Base-by-base conservation (phyloP, 2,888 invertebrate species). In the Camponotus fellah region DNA sequence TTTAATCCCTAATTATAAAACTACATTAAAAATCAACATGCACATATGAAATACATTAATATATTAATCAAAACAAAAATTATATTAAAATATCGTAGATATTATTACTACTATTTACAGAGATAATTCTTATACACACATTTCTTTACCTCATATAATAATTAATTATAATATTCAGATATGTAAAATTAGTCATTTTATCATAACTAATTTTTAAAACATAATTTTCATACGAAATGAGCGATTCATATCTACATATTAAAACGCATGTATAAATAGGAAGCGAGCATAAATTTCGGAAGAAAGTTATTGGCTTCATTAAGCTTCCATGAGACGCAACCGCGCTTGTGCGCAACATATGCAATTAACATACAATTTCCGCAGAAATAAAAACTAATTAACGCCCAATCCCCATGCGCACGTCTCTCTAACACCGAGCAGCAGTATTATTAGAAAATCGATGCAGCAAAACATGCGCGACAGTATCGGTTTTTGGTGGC, bases 341-440 rank as follows among this genome's bases (percentile, higher is more conserved):
- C 60, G 46, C 74, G n/a, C 34, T 58, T 46, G 60, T 60, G 43
- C 37, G 74, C 46, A 74, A 80, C 79, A 80, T 34, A 21, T 60
- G 79, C 60, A 80, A 80, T 80, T 80, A 80, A 74, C 79, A 80
- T 80, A 72, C 60, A 60, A 80, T 80, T 80, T 60, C 74, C 74
- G 60, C n/a, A 72, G 60, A 80, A 72, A 80, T 80, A 80, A 80
- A 80, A 80, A 80, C 79, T 46, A 72, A 80, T 80, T 72, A 80
- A 62, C 71, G 72, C 32, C 43, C 66, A 60, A 46, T 53, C n/a
- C 17, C 46, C 37, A 37, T 37, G 58, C 17, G 43, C 60, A 37
- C 69, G 10, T 66, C 8, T 53, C 53, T n/a, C 40, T 76, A 76
- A 76, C 53, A 53, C 17, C 17, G 17, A 12, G 72, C 10, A 43